phyloP scores from a whole-genome alignment of 2,888 invertebrate genomes.

The Metellina segmentata region DNA sequence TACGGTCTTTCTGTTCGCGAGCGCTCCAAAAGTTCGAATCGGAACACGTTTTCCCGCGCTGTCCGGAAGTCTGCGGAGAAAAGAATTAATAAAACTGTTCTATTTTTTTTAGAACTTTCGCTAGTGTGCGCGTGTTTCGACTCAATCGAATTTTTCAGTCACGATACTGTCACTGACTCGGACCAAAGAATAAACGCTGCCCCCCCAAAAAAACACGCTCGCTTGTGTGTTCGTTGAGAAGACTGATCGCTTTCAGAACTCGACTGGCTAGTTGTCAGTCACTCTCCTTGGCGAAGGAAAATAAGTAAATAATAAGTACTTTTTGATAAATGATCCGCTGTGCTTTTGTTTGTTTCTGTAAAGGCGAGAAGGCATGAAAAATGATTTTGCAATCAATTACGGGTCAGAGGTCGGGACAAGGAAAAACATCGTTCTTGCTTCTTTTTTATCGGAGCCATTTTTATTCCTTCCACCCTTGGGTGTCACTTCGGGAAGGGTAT shows the following conservation, averaged over 20 bases:
- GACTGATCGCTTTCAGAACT: background rate
- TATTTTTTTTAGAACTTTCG: background rate
- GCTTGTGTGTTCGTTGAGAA: background rate
- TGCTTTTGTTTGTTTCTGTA: constrained; percentile 16
- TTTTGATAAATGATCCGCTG: constrained; percentile 33
- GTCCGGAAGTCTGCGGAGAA: background rate
- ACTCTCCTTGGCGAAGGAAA: constrained; percentile 21
- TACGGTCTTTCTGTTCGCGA: constrained; percentile 2
- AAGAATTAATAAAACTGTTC: background rate
- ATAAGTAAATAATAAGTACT: background rate
- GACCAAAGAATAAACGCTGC: background rate
- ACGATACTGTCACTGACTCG: constrained; percentile 19
- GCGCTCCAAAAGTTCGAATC: background rate
- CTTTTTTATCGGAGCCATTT: background rate
- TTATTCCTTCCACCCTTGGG: background rate
- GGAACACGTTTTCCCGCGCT: no score
- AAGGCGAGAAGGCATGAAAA: constrained; percentile 44
- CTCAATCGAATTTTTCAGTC: constrained; percentile 22
- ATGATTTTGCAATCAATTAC: constrained; percentile 64
- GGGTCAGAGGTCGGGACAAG: constrained; percentile 44
- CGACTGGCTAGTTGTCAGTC: constrained; percentile 21
- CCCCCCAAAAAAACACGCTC: background rate
- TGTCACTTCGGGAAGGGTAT: constrained; percentile 1
- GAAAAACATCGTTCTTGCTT: constrained; percentile 34
- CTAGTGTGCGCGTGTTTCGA: background rate